A percentile compares a stretch with the other conserved stretches of the same genome.
phyloP scores from a whole-genome alignment of 2,113 vertebrate species.

The Xerus inauris region DNA sequence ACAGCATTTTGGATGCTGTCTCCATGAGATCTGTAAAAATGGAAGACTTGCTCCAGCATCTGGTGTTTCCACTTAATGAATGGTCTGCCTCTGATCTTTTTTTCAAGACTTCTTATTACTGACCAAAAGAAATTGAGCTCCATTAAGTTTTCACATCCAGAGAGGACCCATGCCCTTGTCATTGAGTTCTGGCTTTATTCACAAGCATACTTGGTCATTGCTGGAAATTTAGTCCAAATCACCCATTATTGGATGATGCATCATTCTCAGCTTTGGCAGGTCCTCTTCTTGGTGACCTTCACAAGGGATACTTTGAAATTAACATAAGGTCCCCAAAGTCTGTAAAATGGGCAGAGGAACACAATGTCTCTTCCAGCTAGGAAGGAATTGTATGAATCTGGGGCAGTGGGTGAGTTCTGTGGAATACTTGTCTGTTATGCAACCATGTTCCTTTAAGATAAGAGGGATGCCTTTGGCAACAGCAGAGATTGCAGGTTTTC shows the following conservation, averaged over 20 bases:
- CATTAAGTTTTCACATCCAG: neutral
- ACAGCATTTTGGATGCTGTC: neutral
- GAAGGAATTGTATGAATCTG: constrained; percentile 53
- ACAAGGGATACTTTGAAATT: neutral
- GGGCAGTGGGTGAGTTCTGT: constrained; percentile 52
- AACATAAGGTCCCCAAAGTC: neutral
- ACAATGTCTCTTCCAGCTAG: neutral
- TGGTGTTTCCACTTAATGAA: neutral
- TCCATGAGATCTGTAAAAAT: neutral
- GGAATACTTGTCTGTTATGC: constrained; percentile 43
- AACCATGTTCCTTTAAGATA: constrained; percentile 43
- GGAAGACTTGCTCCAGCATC: neutral
- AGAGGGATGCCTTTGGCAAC: constrained; percentile 45
- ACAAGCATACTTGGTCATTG: neutral
- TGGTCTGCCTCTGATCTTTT: neutral
- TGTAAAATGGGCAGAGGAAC: neutral
- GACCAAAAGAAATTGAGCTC: neutral
- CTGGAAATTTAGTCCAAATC: neutral
- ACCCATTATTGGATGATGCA: neutral
- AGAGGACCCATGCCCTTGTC: neutral
- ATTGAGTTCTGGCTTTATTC: constrained; percentile 3
- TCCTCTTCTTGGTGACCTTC: neutral
- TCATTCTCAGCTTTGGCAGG: neutral
- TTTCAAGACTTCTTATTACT: neutral
- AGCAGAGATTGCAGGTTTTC: constrained; percentile 37